Evolutionary conservation across 1,140 invertebrate species (phyloP).

Genomic region (Cotesia vestalis): DNA sequence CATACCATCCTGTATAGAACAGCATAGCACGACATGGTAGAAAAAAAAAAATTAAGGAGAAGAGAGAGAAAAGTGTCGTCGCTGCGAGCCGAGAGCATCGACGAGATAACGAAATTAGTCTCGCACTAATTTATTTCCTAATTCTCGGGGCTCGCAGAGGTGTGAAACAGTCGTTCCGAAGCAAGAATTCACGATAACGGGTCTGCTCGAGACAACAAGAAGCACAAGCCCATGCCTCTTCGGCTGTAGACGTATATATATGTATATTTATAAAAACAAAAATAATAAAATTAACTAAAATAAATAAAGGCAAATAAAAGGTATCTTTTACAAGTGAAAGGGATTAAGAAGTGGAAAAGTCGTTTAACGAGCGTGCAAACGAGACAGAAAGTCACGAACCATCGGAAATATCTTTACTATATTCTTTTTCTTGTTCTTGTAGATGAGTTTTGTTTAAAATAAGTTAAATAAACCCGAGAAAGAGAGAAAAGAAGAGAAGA

Average conservation of each 20-base stretch:
- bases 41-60: conserved; percentile 17
- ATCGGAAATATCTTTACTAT: conserved; percentile 4
- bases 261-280: conserved; percentile 25
- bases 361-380: conserved; percentile 13
- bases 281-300: conserved; percentile 35
- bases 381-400: conserved; percentile 23
- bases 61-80: conserved; percentile 26
- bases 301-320: conserved; percentile 34
- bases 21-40: background rate
- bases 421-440: too few species aligned
- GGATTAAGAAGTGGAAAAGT: conserved; percentile 23
- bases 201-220: conserved; percentile 30
- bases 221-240: conserved; percentile 32
- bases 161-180: conserved; percentile 64
- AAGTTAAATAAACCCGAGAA: conserved; percentile 29
- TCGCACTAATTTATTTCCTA: conserved; percentile 65
- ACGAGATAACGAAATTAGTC: conserved; percentile 65
- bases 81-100: conserved; percentile 44
- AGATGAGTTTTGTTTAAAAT: conserved; percentile 2
- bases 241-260: background rate
- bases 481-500: conserved; percentile 39
- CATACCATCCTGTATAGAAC: background rate
- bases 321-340: conserved; percentile 27
- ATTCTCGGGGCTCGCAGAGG: conserved; percentile 62
- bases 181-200: conserved; percentile 55